Percentiles rank a stretch among this genome's conserved stretches.
These are phyloP conservation scores for Bryconaethiops microstoma DNA, from an alignment of 2,797 vertebrate species.

Conservation along the genomic window DNA sequence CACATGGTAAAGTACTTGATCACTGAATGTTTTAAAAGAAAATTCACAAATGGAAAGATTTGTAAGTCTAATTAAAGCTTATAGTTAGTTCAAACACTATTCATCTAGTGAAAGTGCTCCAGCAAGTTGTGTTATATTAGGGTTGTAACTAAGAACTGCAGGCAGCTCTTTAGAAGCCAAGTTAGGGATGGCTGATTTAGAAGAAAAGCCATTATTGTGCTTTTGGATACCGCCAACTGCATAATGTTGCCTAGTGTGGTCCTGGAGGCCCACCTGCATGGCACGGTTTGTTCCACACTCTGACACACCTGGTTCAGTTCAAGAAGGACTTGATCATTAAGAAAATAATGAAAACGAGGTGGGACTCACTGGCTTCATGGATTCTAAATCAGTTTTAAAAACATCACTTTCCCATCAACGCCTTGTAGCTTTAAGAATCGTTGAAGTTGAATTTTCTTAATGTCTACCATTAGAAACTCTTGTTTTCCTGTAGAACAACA, in stretches of 20 bases:
- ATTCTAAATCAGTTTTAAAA: no score
- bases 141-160: neutral
- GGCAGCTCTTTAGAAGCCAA: neutral
- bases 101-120: neutral
- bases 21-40: no score
- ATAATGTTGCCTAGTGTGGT: neutral
- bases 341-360: neutral
- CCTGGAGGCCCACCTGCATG: neutral
- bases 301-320: neutral
- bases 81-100: no score
- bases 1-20: no score
- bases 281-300: neutral
- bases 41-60: no score
- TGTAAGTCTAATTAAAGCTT: no score
- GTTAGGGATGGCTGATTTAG: neutral
- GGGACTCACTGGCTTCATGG: neutral
- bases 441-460: no score
- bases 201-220: neutral
- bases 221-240: neutral
- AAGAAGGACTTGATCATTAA: neutral
- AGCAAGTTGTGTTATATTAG: neutral
- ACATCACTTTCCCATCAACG: no score
- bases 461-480: no score
- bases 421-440: no score
- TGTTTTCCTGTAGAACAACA: no score